Base-by-base conservation (phyloP, 2,113 vertebrate genomes). In the Todiramphus saurophagus region DNA sequence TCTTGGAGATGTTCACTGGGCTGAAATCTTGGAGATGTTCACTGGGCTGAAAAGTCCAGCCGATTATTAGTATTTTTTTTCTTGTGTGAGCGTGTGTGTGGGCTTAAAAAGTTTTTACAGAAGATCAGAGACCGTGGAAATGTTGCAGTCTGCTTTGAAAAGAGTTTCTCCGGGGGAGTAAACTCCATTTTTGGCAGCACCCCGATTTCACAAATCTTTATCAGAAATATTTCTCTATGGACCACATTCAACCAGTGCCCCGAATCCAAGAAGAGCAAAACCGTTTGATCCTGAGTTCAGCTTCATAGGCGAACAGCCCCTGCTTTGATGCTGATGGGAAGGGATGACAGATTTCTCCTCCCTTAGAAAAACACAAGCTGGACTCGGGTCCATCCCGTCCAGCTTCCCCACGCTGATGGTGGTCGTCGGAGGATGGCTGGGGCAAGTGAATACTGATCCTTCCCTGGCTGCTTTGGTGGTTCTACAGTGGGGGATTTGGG, bases 111-210 rank as follows among this genome's bases (percentile, higher is more conserved):
- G 83, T 87, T 83, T 19, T 33, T 28, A 17, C 72, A 43, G 58
- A 80, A 92, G 87, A 92, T 93, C 75, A 64, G 91, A 95, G 93
- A 5, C 91, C 55, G 30, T 67, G 78, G 51, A 96, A 96, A 68
- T 19, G 53, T 72, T 96, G 58, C 87, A 77, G 79, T 60, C 69
- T 88, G 66, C 79, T 96, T 95, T 92, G 86, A 90, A 66, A 94
- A 44, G 35, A 19, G 63, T 79, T 82, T 83, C 70, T 79, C 89
- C 6, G 31, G 51, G 66, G 51, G 60, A 92, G 46, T 33, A 3
- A 72, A 10, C 30, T 56, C 43, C 4, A 0, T 17, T 50, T 94
- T 74, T 96, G 91, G 91, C 93, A 90, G 44, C 51, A 53, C 13
- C 56, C 70, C 1, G 51, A 63, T 85, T 82, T 69, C 76, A 41